phyloP scores from a whole-genome alignment of 2,113 vertebrate species.

The Acrocephalus arundinaceus region DNA sequence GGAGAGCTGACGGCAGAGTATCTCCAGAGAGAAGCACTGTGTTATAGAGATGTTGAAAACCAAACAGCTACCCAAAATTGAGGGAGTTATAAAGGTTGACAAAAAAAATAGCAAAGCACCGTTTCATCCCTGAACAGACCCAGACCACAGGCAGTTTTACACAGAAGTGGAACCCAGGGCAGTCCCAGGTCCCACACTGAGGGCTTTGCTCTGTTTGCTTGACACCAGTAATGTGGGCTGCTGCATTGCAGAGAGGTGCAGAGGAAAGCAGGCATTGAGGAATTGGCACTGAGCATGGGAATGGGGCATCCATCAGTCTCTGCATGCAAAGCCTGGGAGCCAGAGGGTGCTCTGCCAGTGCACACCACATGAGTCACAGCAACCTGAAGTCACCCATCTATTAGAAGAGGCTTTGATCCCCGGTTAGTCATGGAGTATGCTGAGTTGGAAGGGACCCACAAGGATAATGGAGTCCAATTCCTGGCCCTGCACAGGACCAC shows the following conservation, averaged over 20 bases:
- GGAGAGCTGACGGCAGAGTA: neutral
- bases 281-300: neutral
- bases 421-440: neutral
- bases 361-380: neutral
- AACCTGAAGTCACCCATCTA: neutral
- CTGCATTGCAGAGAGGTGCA: neutral
- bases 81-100: neutral
- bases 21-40: neutral
- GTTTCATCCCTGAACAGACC: neutral
- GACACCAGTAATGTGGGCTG: fast-evolving
- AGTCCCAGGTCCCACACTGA: fast-evolving
- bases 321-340: neutral
- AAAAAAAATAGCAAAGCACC: neutral
- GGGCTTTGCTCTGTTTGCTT: neutral
- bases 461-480: neutral
- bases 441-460: neutral
- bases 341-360: neutral
- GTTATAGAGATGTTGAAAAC: neutral
- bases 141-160: neutral
- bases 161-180: neutral
- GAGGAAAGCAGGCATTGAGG: neutral
- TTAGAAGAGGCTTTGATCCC: neutral
- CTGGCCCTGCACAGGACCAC: neutral
- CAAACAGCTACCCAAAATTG: neutral
- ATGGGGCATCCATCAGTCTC: fast-evolving